Evolutionary conservation across 2,888 invertebrate species (phyloP).

Genomic region (Hipparchia sbordonii): DNA sequence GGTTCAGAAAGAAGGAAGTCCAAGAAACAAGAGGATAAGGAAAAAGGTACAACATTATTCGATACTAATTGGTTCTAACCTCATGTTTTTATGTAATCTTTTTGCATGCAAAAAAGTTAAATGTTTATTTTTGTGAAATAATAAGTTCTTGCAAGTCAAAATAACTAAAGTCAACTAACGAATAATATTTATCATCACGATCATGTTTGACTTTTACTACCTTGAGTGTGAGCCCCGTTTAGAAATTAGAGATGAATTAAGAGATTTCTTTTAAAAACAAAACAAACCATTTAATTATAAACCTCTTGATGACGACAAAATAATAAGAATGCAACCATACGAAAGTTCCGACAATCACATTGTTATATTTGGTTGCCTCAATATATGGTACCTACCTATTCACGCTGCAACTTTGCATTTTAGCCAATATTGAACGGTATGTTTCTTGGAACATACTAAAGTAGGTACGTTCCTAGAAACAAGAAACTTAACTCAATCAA

Average conservation of each 20-base stretch:
- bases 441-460: no score
- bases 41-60: conserved; percentile 84
- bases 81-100: background rate
- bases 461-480: no score
- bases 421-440: no score
- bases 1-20: conserved; percentile 90
- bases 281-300: background rate
- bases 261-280: background rate
- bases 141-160: background rate
- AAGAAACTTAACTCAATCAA: no score
- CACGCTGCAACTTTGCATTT: no score
- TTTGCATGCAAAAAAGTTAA: conserved; percentile 27
- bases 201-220: conserved; percentile 2
- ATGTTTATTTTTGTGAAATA: background rate
- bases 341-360: no score
- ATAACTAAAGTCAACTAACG: background rate
- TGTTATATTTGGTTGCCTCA: no score
- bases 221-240: background rate
- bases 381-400: no score
- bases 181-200: background rate
- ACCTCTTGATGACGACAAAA: background rate
- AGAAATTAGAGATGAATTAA: background rate
- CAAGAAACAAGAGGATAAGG: conserved; percentile 80
- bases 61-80: conserved; percentile 2
- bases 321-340: background rate